Evolutionary conservation across 23 tunicate genomes (phyloP).

Genomic region (Halocynthia aurantium): DNA sequence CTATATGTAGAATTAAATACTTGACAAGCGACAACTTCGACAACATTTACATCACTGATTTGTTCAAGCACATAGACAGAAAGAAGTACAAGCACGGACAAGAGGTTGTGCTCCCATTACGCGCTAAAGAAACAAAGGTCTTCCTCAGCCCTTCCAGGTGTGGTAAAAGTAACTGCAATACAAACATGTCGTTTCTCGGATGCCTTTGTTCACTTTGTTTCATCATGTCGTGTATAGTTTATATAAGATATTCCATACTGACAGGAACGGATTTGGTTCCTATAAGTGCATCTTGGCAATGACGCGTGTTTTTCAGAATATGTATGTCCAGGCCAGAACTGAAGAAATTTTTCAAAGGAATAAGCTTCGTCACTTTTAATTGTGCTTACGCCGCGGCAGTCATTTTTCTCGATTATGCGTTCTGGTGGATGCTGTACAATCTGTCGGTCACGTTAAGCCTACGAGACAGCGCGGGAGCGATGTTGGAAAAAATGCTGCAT

Average conservation of each 20-base stretch:
- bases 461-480: slow-evolving; percentile 19
- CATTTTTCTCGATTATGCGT: slow-evolving; percentile 40
- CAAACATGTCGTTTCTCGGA: no score
- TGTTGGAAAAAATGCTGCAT: slow-evolving; percentile 15
- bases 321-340: slow-evolving; percentile 79
- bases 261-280: not conserved
- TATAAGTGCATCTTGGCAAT: not conserved
- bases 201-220: no score
- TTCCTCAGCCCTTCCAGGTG: slow-evolving; percentile 63
- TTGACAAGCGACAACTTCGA: slow-evolving; percentile 57
- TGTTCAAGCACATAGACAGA: slow-evolving; percentile 46
- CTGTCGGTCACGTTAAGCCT: slow-evolving; percentile 36
- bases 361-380: slow-evolving; percentile 41
- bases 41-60: slow-evolving; percentile 64
- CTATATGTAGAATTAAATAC: slow-evolving; percentile 30
- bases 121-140: slow-evolving; percentile 43
- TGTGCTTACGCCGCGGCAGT: slow-evolving; percentile 44
- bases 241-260: not conserved
- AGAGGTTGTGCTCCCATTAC: slow-evolving; percentile 44
- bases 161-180: not conserved
- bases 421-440: slow-evolving; percentile 43
- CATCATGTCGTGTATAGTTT: no score
- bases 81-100: slow-evolving; percentile 29
- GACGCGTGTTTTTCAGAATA: slow-evolving; percentile 16
- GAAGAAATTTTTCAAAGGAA: slow-evolving; percentile 65